Percentiles rank a stretch among this genome's conserved stretches.
Conservation (phyloP, 1,140 invertebrate species). For the Lordiphosa collinella region DNA sequence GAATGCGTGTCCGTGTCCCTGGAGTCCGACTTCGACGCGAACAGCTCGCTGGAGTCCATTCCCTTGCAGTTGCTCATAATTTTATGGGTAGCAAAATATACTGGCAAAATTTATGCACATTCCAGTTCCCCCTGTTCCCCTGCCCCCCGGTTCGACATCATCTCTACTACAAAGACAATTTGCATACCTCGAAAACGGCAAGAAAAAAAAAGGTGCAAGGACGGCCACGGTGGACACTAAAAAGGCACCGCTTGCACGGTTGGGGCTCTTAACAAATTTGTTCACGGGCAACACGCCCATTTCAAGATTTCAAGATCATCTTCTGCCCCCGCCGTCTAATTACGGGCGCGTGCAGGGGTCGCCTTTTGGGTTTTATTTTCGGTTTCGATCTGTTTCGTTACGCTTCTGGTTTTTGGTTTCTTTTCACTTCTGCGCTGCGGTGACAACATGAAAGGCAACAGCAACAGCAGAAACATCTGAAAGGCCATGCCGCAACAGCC, state of each 20-base stretch:
- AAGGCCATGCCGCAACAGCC: conserved; percentile 8
- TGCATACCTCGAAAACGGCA: conserved; percentile 43
- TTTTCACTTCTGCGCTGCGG: conserved; percentile 49
- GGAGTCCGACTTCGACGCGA: too few relatives aligned
- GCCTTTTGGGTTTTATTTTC: conserved; percentile 35
- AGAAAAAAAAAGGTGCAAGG: conserved; percentile 49
- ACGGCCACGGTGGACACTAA: conserved; percentile 52
- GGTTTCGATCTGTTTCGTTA: conserved; percentile 60
- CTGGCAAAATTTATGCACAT: conserved; percentile 77
- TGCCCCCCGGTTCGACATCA: not conserved
- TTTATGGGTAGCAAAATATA: conserved; percentile 64
- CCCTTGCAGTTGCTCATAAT: conserved; percentile 63
- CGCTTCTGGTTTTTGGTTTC: conserved; percentile 78
- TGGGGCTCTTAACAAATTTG: conserved; percentile 79
- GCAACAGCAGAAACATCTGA: conserved; percentile 7
- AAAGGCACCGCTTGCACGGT: conserved; percentile 74
- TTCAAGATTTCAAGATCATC: conserved; percentile 13
- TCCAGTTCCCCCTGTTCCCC: conserved; percentile 30
- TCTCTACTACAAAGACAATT: conserved; percentile 50
- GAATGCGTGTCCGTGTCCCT: conserved; percentile 16
- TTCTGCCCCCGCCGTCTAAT: conserved; percentile 52
- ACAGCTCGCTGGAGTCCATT: not conserved
- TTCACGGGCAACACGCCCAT: conserved; percentile 72
- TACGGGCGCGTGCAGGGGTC: conserved; percentile 66
- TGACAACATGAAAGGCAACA: conserved; percentile 24